These are phyloP conservation scores for Colostygia pectinataria DNA, from an alignment of 2,888 invertebrate species.

Conservation along the genomic window DNA sequence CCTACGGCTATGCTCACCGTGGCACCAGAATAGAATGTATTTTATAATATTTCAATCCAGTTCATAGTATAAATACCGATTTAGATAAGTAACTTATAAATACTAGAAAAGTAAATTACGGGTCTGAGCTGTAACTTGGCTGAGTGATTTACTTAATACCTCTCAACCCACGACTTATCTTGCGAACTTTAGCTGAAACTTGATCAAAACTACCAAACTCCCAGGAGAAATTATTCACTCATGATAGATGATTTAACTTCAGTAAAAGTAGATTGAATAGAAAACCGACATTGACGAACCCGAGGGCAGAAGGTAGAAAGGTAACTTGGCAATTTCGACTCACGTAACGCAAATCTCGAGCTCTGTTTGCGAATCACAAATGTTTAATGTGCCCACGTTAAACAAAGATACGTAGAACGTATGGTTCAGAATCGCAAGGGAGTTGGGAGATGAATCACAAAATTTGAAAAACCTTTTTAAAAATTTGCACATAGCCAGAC, in stretches of 20 bases:
- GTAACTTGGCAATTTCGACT: conserved; percentile 37
- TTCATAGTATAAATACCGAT: too few species aligned
- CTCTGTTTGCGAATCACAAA: conserved; percentile 55
- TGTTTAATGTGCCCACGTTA: conserved; percentile 59
- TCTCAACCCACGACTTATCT: conserved; percentile 8
- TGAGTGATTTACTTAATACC: conserved; percentile 21
- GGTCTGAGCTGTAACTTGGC: conserved; percentile 4
- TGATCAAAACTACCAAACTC: conserved; percentile 18
- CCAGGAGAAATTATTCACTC: conserved; percentile 28
- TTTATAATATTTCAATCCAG: too few species aligned
- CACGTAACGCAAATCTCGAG: conserved; percentile 50
- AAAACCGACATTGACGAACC: conserved; percentile 27
- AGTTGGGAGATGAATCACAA: conserved; percentile 55
- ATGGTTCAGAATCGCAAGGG: conserved; percentile 44
- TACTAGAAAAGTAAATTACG: background rate
- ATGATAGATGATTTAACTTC: conserved; percentile 26
- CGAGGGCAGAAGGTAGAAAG: conserved; percentile 22
- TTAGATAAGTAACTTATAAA: too few species aligned
- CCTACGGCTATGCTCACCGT: too few species aligned
- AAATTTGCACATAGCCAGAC: conserved; percentile 57
- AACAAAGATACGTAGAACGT: conserved; percentile 51
- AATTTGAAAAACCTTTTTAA: conserved; percentile 66
- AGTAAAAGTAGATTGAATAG: conserved; percentile 2
- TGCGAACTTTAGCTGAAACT: conserved; percentile 11
- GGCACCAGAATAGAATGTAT: too few species aligned